Conservation (phyloP, 1,140 invertebrate genomes). For the Sycophila sp. region DNA sequence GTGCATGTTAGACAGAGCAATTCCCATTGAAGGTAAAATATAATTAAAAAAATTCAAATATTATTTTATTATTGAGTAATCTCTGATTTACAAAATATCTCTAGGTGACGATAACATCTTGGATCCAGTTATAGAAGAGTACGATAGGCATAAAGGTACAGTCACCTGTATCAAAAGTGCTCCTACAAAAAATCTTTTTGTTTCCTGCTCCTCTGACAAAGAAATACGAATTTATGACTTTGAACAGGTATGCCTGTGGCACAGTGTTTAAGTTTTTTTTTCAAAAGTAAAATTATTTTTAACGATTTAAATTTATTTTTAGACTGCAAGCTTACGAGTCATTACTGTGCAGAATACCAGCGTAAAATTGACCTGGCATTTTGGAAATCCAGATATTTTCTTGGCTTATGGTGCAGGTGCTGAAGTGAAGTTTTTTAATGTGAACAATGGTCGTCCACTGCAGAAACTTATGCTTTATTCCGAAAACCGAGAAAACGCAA, state of each 20-base stretch:
- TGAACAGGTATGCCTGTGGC: conserved; percentile 51
- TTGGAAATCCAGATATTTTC: conserved; percentile 54
- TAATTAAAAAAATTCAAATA: conserved; percentile 15
- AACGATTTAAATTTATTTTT: neutral
- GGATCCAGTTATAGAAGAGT: conserved; percentile 62
- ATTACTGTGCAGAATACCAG: conserved; percentile 56
- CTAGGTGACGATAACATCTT: conserved; percentile 53
- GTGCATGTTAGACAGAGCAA: conserved; percentile 53
- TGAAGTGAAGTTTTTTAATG: conserved; percentile 55
- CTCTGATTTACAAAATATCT: conserved; percentile 3
- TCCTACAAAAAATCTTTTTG: conserved; percentile 54
- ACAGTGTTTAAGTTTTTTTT: conserved; percentile 20
- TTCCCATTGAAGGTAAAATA: conserved; percentile 50
- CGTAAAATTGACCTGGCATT: conserved; percentile 58
- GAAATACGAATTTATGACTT: conserved; percentile 62
- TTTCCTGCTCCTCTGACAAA: conserved; percentile 57
- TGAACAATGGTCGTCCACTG: conserved; percentile 47
- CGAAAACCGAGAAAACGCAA: conserved; percentile 50
- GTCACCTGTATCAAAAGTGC: conserved; percentile 59
- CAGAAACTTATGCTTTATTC: conserved; percentile 51
- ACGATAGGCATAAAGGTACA: conserved; percentile 58
- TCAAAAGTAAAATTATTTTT: neutral
- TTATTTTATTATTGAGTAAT: no score
- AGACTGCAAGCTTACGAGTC: conserved; percentile 48
- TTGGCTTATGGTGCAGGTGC: conserved; percentile 55